A percentile compares a stretch with the other conserved stretches of the same genome.
These are phyloP conservation scores for Gymnoscopelus microlampas DNA, from an alignment of 2,797 vertebrate genomes.

Conservation along the genomic window DNA sequence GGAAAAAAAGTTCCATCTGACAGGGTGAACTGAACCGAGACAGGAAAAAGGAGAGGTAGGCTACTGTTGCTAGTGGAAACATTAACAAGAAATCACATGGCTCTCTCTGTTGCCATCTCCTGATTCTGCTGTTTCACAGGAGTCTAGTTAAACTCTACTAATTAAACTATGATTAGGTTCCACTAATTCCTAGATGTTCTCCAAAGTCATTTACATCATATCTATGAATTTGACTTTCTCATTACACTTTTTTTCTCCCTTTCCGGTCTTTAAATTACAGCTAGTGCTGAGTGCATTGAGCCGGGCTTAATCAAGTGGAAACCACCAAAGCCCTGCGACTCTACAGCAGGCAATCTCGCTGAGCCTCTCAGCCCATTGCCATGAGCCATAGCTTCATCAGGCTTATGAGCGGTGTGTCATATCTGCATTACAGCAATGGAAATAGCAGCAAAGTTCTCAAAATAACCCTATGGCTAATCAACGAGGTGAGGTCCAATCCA, in stretches of 20 bases:
- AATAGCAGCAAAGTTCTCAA: constrained; percentile 50
- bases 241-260: constrained; percentile 71
- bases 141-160: constrained; percentile 72
- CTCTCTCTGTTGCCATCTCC: constrained; percentile 55
- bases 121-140: constrained; percentile 38
- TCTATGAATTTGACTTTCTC: constrained; percentile 84
- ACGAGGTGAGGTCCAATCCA: constrained; percentile 61
- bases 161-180: constrained; percentile 82
- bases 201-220: constrained; percentile 83
- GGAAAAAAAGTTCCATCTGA: constrained; percentile 36
- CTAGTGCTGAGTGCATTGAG: constrained; percentile 68
- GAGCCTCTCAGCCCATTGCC: constrained; percentile 70
- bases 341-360: constrained; percentile 75
- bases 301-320: constrained; percentile 84
- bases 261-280: constrained; percentile 80
- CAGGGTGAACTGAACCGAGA: constrained; percentile 55
- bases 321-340: constrained; percentile 80
- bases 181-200: constrained; percentile 80
- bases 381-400: constrained; percentile 77
- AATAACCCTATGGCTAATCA: constrained; percentile 67
- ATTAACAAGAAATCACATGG: constrained; percentile 50
- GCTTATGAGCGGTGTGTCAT: constrained; percentile 73
- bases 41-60: constrained; percentile 45
- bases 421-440: constrained; percentile 73
- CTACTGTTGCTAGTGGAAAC: constrained; percentile 39